phyloP scores from a whole-genome alignment of 2,888 invertebrate species.

The Callosobruchus maculatus region DNA sequence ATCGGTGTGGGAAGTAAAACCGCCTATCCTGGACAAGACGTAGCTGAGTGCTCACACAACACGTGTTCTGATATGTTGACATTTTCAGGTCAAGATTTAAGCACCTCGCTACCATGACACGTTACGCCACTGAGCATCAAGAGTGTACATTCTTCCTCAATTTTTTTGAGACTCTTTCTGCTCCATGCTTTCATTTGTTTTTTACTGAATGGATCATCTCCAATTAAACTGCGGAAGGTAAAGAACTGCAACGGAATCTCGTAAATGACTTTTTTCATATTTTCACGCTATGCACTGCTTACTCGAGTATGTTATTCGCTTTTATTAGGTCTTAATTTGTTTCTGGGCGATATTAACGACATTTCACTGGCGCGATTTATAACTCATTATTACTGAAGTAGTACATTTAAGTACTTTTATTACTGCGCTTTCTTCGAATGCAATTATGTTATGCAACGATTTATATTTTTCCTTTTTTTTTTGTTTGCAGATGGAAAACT shows the following conservation, averaged over 20 bases:
- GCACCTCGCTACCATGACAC: no score
- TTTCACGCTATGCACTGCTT: neutral
- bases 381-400: neutral
- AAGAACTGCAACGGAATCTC: neutral
- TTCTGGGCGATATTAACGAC: neutral
- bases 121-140: neutral
- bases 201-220: neutral
- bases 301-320: neutral
- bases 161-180: neutral
- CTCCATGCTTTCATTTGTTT: neutral
- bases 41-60: no score
- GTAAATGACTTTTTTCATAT: neutral
- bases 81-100: no score
- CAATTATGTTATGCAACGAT: neutral
- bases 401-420: neutral
- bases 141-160: neutral
- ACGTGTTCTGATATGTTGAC: no score
- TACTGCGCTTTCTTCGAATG: neutral
- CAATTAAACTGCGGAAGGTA: neutral
- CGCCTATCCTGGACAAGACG: no score
- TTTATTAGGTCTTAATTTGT: neutral
- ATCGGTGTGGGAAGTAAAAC: no score
- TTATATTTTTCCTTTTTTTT: constrained; percentile 12
- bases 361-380: neutral
- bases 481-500: constrained; percentile 35